Conservation (phyloP, 2,113 vertebrate genomes). For the Oxyura jamaicensis region DNA sequence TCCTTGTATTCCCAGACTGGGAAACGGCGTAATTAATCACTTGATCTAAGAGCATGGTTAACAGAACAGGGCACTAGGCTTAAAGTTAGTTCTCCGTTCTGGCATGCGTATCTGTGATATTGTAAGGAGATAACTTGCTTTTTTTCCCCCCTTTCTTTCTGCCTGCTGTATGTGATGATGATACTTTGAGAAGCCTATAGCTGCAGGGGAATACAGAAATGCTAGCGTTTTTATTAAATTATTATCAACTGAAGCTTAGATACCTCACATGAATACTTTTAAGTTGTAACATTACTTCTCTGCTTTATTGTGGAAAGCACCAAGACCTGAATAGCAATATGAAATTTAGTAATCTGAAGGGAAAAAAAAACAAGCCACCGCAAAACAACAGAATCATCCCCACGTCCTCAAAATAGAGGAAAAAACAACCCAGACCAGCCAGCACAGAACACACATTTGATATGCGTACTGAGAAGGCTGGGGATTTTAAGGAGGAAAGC, state of each 20-base stretch:
- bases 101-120: not conserved
- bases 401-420: not conserved
- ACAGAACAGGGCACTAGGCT: not conserved
- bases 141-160: not conserved
- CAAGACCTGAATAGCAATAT: not conserved
- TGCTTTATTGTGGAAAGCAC: not conserved
- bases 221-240: not conserved
- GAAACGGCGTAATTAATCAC: not conserved
- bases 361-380: not conserved
- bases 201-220: not conserved
- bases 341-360: not conserved
- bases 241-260: not conserved
- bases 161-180: not conserved
- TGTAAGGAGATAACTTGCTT: not conserved
- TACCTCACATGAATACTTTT: not conserved
- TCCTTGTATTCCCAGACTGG: not conserved
- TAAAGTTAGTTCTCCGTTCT: not conserved
- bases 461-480: not conserved
- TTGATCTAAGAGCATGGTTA: not conserved
- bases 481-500: not conserved
- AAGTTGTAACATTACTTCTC: not conserved
- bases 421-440: not conserved
- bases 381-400: not conserved
- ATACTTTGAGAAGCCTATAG: not conserved
- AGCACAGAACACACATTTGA: not conserved